Conservation (phyloP, 35 echinoderm and acorn worm genomes). For the Heliocidaris tuberculata region DNA sequence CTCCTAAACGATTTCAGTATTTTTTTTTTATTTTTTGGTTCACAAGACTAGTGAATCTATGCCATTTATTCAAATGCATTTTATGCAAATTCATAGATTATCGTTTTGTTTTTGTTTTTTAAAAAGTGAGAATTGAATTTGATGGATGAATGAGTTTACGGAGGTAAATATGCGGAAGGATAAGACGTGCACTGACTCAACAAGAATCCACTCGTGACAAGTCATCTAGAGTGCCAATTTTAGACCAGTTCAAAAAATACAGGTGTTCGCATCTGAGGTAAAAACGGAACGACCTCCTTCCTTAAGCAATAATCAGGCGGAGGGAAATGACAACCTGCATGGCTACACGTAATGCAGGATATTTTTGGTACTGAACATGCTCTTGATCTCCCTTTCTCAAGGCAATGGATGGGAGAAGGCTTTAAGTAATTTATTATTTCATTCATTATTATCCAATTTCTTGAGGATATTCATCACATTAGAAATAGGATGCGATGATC, state of each 20-base stretch:
- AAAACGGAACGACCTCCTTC: conserved; percentile 19
- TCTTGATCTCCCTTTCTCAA: not conserved
- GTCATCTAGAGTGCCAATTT: not conserved
- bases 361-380: not conserved
- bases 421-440: not conserved
- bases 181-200: not conserved
- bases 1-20: not conserved
- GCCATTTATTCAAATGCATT: no score
- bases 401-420: not conserved
- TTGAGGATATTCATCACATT: no score
- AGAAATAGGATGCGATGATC: no score
- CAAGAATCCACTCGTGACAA: conserved; percentile 16
- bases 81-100: no score
- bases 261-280: conserved; percentile 29
- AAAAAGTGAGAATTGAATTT: not conserved
- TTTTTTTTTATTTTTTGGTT: not conserved
- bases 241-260: conserved; percentile 13
- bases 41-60: not conserved
- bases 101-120: no score
- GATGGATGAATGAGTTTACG: not conserved
- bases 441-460: no score
- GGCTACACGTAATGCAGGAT: not conserved
- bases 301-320: conserved; percentile 23
- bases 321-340: not conserved
- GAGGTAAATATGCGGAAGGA: not conserved